Evolutionary conservation across 2,888 invertebrate species (phyloP).

Genomic region (Sialis fuliginosa): DNA sequence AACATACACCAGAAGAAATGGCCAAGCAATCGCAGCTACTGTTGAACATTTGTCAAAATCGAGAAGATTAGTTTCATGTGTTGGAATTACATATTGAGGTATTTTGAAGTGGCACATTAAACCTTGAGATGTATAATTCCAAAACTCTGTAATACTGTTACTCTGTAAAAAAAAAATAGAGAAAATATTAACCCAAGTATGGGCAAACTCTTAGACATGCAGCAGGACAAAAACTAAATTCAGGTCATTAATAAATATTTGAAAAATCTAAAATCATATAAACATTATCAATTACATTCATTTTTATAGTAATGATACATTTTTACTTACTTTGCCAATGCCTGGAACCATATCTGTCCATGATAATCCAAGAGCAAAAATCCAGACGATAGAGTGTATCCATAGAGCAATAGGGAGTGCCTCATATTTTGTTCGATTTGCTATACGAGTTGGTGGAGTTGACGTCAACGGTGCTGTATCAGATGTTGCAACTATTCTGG

Average conservation of each 20-base stretch:
- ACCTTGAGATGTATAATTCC: constrained; percentile 21
- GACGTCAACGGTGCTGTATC: constrained; percentile 15
- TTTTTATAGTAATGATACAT: too few species aligned
- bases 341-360: constrained; percentile 33
- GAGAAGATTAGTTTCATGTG: background rate
- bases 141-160: constrained; percentile 17
- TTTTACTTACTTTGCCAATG: constrained; percentile 28
- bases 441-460: constrained; percentile 9
- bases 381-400: constrained; percentile 27
- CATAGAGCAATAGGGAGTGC: constrained; percentile 24
- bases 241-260: too few species aligned
- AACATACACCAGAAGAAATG: constrained; percentile 29
- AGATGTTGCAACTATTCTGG: constrained; percentile 30
- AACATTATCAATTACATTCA: too few species aligned
- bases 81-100: constrained; percentile 7
- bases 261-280: too few species aligned
- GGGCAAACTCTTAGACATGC: too few species aligned
- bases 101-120: constrained; percentile 21
- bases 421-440: constrained; percentile 16
- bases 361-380: constrained; percentile 25
- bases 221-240: too few species aligned
- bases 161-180: too few species aligned
- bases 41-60: background rate
- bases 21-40: constrained; percentile 25
- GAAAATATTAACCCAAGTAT: too few species aligned